These are phyloP conservation scores for Drosophila diplacantha DNA, from an alignment of 2,888 invertebrate genomes.

Conservation along the genomic window DNA sequence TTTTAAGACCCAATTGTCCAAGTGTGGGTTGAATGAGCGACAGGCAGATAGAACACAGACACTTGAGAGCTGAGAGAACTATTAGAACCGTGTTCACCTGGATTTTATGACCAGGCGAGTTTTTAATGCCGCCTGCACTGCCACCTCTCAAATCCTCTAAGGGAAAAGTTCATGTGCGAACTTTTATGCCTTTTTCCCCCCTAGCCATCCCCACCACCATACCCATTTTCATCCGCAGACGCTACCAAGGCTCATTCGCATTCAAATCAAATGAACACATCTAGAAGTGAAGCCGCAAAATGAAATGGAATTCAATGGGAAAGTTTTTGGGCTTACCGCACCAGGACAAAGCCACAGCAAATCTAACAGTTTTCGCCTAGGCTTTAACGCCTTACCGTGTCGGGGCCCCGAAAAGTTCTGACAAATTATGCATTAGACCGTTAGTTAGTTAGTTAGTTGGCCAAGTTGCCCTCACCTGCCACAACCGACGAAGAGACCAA, in stretches of 20 bases:
- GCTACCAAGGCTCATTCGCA: constrained; percentile 43
- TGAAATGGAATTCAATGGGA: constrained; percentile 70
- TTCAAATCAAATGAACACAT: constrained; percentile 71
- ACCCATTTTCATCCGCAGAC: constrained; percentile 9
- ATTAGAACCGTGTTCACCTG: constrained; percentile 34
- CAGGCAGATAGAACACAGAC: constrained; percentile 24
- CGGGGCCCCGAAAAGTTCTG: constrained; percentile 60
- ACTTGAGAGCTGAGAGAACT: constrained; percentile 35
- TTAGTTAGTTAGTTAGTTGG: constrained; percentile 59
- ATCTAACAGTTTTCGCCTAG: constrained; percentile 42
- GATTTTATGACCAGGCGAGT: constrained; percentile 53
- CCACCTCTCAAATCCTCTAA: constrained; percentile 13
- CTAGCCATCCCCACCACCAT: constrained; percentile 6
- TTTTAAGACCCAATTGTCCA: not conserved
- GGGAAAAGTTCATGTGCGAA: constrained; percentile 61
- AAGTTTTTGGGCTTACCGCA: constrained; percentile 56
- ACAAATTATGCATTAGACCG: constrained; percentile 71
- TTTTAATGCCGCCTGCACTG: constrained; percentile 42
- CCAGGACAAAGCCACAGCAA: constrained; percentile 49
- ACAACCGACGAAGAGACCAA: not conserved
- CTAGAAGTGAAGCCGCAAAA: constrained; percentile 59
- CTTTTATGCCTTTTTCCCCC: constrained; percentile 60
- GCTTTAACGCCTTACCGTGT: constrained; percentile 43
- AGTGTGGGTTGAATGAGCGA: not conserved
- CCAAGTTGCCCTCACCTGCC: constrained; percentile 38